Evolutionary conservation across 2,797 vertebrate species (phyloP), one percentile per base, ranked within the genome.

Genomic region (Nannoperca australis): DNA sequence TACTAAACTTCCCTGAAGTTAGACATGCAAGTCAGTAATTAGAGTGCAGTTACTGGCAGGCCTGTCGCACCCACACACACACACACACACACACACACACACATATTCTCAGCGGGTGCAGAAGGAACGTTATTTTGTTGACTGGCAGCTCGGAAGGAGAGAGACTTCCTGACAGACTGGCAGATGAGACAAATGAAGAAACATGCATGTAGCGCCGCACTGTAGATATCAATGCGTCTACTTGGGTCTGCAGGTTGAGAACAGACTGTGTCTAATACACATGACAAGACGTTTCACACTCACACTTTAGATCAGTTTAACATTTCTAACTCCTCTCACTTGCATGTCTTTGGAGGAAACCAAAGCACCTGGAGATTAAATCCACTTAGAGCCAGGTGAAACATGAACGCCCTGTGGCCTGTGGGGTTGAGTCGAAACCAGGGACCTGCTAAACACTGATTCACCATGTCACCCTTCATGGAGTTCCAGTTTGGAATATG

Each of bases 181-280:
- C n/a, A 80, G 70, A 83, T 54, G 76, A 87, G 77, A 86, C 79
- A 53, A 76, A 74, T 65, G 50, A 59, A 54, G 73, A 70, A 84
- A 85, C 73, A 30, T 36, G 49, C 70, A 66, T 55, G 75, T 79
- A 75, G 76, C 75, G 38, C 20, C 10, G 18, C 17, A 40, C 49
- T 59, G 44, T 78, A 58, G 51, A 79, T 79, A 61, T 76, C 62
- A 79, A 30, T 79, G 79, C 73, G 79, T 69, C 32, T 50, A 65
- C 67, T 79, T 53, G 42, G 60, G 50, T 68, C 45, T 66, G 79
- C 55, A 56, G 54, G 78, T 61, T 56, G 45, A 76, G 32, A 76
- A 12, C 6, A 12, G 30, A 14, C n/a, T n/a, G n/a, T n/a, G n/a
- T n/a, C n/a, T n/a, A n/a, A 34, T 34, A 34, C 6, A 34, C 32